A percentile compares a stretch with the other conserved stretches of the same genome.
Evolutionary conservation across 2,888 invertebrate genomes (phyloP).

Genomic region (Bruchidius siliquastri): DNA sequence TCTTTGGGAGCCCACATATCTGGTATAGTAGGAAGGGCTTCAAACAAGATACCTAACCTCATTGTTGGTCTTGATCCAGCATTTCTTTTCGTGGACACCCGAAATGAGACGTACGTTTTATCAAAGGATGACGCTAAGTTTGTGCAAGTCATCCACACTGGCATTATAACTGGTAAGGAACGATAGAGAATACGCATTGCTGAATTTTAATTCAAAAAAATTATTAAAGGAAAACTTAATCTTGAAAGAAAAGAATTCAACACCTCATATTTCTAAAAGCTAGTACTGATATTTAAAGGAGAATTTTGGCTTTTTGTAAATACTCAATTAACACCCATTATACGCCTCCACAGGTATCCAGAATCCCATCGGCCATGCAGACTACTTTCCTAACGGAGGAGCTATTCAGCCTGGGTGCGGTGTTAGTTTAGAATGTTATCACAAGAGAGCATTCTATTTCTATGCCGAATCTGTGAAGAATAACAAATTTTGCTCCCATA

Average conservation of each 20-base stretch:
- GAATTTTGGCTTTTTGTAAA: too few relatives aligned
- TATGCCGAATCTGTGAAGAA: too few relatives aligned
- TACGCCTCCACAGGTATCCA: slow-evolving; percentile 20
- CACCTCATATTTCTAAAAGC: too few relatives aligned
- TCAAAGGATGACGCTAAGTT: slow-evolving; percentile 37
- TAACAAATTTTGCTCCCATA: too few relatives aligned
- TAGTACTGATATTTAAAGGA: too few relatives aligned
- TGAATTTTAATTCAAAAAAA: too few relatives aligned
- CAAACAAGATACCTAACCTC: slow-evolving; percentile 2
- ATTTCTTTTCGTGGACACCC: slow-evolving; percentile 29
- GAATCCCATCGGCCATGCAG: slow-evolving; percentile 35
- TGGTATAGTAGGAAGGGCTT: slow-evolving; percentile 31
- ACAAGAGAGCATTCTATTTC: too few relatives aligned
- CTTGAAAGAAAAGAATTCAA: too few relatives aligned
- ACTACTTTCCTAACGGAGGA: slow-evolving; percentile 44
- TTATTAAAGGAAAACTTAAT: too few relatives aligned
- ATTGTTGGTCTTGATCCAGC: slow-evolving; percentile 40
- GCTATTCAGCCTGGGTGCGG: slow-evolving; percentile 37
- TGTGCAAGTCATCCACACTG: slow-evolving; percentile 41
- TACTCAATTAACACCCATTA: too few relatives aligned
- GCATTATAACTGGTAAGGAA: slow-evolving; percentile 6
- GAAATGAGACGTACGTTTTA: slow-evolving; percentile 32
- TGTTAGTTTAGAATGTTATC: too few relatives aligned
- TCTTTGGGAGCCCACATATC: slow-evolving; percentile 38
- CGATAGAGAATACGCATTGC: too few relatives aligned